Evolutionary conservation across 2,113 vertebrate species (phyloP).

Genomic region (Proteles cristata): DNA sequence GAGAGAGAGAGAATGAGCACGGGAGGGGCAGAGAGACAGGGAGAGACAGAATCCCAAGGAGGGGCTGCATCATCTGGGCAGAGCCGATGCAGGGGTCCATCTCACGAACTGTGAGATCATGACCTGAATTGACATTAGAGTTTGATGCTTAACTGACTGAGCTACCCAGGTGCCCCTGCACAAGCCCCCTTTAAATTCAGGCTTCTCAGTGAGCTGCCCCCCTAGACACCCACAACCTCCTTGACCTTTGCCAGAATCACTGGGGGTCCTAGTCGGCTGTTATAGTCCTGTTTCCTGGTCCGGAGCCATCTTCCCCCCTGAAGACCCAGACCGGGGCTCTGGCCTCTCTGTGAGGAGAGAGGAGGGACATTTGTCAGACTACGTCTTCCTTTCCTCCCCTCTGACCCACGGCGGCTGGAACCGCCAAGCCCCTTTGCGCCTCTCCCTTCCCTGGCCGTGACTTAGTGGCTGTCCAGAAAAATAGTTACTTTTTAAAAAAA

Average conservation of each 20-base stretch:
- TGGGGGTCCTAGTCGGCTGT: neutral
- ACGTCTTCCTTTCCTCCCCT: neutral
- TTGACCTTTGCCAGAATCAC: neutral
- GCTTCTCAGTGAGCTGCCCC: neutral
- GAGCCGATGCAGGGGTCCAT: too few relatives aligned
- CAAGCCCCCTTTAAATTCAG: neutral
- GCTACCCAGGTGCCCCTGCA: too few relatives aligned
- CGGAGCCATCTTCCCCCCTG: neutral
- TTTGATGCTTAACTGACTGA: too few relatives aligned
- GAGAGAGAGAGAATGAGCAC: too few relatives aligned
- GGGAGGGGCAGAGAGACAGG: too few relatives aligned
- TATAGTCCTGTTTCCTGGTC: rapidly evolving
- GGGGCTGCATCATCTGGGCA: too few relatives aligned
- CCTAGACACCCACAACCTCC: neutral
- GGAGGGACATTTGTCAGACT: neutral
- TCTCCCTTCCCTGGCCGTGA: neutral
- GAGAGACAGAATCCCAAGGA: too few relatives aligned
- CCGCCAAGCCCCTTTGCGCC: neutral
- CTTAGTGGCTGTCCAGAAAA: neutral
- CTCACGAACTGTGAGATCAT: too few relatives aligned
- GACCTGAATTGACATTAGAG: too few relatives aligned
- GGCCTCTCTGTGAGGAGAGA: neutral
- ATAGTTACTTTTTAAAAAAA: neutral
- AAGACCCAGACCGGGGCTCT: neutral
- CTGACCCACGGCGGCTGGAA: neutral